phyloP scores from a whole-genome alignment of 2,888 invertebrate genomes.

The Dryocosmus kuriphilus region DNA sequence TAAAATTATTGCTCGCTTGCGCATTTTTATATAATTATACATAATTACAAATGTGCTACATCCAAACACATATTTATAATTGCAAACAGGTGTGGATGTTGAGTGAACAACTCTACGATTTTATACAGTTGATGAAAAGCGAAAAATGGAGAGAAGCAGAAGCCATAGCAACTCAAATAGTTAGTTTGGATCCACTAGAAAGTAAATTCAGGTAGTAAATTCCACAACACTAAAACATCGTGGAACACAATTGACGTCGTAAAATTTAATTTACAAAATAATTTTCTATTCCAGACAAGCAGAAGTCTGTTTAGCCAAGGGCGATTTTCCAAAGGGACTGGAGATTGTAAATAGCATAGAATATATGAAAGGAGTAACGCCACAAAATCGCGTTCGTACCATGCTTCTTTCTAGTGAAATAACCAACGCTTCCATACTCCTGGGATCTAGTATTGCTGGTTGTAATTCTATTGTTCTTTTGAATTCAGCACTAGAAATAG shows the following conservation, averaged over 20 bases:
- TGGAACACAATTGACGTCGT: not conserved
- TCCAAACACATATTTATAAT: not conserved
- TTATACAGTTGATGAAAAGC: constrained; percentile 77
- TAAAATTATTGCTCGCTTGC: too few relatives aligned
- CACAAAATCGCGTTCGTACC: constrained; percentile 81
- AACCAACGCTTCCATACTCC: constrained; percentile 80
- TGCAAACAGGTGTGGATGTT: constrained; percentile 83
- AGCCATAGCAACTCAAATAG: constrained; percentile 78
- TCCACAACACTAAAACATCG: not conserved
- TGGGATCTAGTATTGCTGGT: constrained; percentile 80
- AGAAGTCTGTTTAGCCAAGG: constrained; percentile 75
- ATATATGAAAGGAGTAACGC: constrained; percentile 60
- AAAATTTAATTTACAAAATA: not conserved
- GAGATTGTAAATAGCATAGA: constrained; percentile 66
- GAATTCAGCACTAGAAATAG: constrained; percentile 86
- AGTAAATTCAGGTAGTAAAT: constrained; percentile 74
- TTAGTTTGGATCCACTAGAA: constrained; percentile 78
- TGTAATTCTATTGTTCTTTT: constrained; percentile 79
- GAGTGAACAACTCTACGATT: constrained; percentile 81
- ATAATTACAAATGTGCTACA: not conserved
- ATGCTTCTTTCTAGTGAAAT: constrained; percentile 85
- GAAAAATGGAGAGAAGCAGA: constrained; percentile 79
- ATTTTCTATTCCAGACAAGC: constrained; percentile 66
- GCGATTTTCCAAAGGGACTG: constrained; percentile 73
- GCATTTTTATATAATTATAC: too few relatives aligned